phyloP scores from a whole-genome alignment of 2,888 invertebrate species.

The Cephus runcator region DNA sequence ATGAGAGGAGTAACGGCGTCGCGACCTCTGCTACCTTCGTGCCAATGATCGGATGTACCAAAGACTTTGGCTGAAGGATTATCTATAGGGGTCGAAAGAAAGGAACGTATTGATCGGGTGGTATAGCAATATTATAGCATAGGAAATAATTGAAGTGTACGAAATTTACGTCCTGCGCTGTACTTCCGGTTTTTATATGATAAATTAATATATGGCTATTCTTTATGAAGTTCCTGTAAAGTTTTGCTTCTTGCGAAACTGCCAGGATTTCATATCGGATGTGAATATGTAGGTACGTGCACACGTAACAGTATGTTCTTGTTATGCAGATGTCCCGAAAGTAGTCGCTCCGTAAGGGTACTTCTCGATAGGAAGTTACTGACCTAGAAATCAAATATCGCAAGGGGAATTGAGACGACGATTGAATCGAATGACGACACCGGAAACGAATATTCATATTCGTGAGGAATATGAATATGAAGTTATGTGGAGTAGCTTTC shows the following conservation, averaged over 20 bases:
- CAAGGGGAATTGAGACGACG: not conserved
- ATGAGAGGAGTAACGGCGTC: constrained; percentile 28
- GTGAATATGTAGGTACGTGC: not conserved
- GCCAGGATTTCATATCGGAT: not conserved
- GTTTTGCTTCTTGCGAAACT: not conserved
- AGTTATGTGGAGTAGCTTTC: not conserved
- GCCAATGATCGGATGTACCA: constrained; percentile 1
- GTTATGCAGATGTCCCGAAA: not conserved
- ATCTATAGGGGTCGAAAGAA: not conserved
- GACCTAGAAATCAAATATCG: not conserved
- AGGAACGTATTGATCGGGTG: not conserved
- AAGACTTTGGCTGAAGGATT: not conserved
- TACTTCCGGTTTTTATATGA: not conserved
- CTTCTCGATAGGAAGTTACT: not conserved
- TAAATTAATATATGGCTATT: not conserved
- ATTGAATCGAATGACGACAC: not conserved
- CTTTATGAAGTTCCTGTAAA: not conserved
- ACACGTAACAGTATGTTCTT: not conserved
- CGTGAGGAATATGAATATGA: not conserved
- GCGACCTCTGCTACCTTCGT: not conserved
- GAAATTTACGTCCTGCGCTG: not conserved
- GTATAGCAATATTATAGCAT: not conserved
- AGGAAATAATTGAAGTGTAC: not conserved
- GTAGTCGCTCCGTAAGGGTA: not conserved
- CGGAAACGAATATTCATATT: not conserved